Base-by-base conservation (phyloP, 2,797 vertebrate genomes). In the Octomys mimax region DNA sequence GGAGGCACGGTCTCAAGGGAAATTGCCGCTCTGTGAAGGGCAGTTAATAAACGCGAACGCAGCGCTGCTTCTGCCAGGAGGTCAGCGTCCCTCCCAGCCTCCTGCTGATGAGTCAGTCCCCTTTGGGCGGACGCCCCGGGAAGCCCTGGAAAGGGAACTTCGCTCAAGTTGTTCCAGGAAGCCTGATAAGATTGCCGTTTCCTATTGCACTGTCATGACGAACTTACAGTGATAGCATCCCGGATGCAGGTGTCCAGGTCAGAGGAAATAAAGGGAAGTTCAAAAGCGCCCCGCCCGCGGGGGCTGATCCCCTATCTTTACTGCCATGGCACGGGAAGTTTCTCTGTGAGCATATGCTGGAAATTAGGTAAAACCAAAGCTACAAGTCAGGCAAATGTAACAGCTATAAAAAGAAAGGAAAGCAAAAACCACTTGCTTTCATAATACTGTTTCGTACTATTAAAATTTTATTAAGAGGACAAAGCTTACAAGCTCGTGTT, bases 231-330 rank as follows among this genome's bases (percentile, higher is more conserved):
- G 98, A 98, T 97, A 98, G 97, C 97, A 98, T 98, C 96, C 98
- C 98, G 99, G 99, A 99, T 99, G 98, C 99, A 99, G 99, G 98
- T 98, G 98, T 98, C 97, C 95, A 54, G 98, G 98, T 98, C 98
- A 98, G 95, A 97, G 9, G 61, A 95, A 97, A 97, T 95, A 97
- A 97, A 98, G 96, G 98, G 98, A 99, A 98, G 98, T 98, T 98
- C 98, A 97, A 98, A 97, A 87, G 98, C 98, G 98, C 97, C 97
- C 98, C 98, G 98, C 98, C 98, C 98, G 98, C 97, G 92, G 84
- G 84, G 93, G 93, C 97, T 96, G 95, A 96, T 96, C 87, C 93
- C 80, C 54, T 96, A 94, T 84, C 95, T 96, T 93, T 91, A 97
- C 96, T 81, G 96, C 95, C 85, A 71, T 97, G 96, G 98, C 97